phyloP scores from a whole-genome alignment of 2,797 vertebrate genomes.

The Sebastes trivittatus region DNA sequence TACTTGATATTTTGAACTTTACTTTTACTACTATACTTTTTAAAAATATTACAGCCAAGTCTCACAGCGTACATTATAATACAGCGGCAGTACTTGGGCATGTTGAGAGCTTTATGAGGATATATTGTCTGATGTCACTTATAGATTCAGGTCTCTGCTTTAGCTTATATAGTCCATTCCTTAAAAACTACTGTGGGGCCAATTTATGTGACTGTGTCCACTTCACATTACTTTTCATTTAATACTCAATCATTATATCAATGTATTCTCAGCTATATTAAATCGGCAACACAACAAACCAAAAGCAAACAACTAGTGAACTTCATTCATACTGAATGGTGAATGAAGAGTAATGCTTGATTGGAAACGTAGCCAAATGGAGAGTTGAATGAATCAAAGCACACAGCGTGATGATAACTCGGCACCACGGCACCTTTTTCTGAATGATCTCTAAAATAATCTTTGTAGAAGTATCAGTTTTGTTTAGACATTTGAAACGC shows the following conservation, averaged over 20 bases:
- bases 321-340: slow-evolving; percentile 25
- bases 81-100: not conserved
- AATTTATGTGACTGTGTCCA: not conserved
- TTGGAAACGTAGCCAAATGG: not conserved
- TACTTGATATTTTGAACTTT: not conserved
- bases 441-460: slow-evolving; percentile 14
- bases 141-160: not conserved
- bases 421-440: not conserved
- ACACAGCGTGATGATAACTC: not conserved
- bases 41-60: not conserved
- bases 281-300: not conserved
- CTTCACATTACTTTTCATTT: not conserved
- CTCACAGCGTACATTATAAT: not conserved
- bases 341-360: slow-evolving; percentile 16
- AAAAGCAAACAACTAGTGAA: slow-evolving; percentile 3
- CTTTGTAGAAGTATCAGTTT: not conserved
- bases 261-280: not conserved
- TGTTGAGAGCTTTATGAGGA: not conserved
- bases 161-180: slow-evolving; percentile 1
- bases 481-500: slow-evolving; percentile 7
- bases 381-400: slow-evolving; percentile 30
- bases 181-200: not conserved
- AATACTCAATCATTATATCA: not conserved
- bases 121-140: not conserved
- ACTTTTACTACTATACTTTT: not conserved